These are phyloP conservation scores for Danaus chrysippus DNA, from an alignment of 2,888 invertebrate genomes.

Conservation along the genomic window DNA sequence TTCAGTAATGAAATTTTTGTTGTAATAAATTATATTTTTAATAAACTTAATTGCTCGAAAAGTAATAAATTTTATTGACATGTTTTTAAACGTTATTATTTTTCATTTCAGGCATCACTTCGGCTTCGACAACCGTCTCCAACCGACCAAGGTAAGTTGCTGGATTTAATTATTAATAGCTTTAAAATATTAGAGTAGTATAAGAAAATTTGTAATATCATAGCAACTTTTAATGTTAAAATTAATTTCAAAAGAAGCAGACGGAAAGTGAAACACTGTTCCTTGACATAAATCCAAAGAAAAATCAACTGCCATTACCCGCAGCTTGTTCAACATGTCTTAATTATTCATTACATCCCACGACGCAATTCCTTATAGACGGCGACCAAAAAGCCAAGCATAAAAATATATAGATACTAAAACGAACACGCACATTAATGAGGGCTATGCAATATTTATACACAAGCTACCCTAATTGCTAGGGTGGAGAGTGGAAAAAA, in stretches of 20 bases:
- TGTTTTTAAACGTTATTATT: slow-evolving; percentile 5
- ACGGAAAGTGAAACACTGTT: slow-evolving; percentile 2
- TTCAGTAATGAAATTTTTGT: slow-evolving; percentile 43
- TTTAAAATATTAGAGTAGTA: background rate
- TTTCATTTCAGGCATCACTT: slow-evolving; percentile 70
- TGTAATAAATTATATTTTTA: slow-evolving; percentile 52
- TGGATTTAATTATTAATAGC: slow-evolving; percentile 19
- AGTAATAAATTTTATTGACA: slow-evolving; percentile 24
- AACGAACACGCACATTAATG: slow-evolving; percentile 77
- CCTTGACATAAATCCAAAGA: slow-evolving; percentile 19
- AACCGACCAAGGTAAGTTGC: slow-evolving; percentile 63
- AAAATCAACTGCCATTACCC: slow-evolving; percentile 48
- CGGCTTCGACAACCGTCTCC: slow-evolving; percentile 69
- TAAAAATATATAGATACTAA: slow-evolving; percentile 71
- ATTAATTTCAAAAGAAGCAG: background rate
- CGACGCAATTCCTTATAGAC: slow-evolving; percentile 55
- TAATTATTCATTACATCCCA: slow-evolving; percentile 75
- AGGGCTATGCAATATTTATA: slow-evolving; percentile 78
- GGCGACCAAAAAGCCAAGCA: slow-evolving; percentile 59
- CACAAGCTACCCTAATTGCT: slow-evolving; percentile 78
- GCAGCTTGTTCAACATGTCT: slow-evolving; percentile 56
- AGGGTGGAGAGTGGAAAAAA: slow-evolving; percentile 80
- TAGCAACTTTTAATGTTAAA: background rate
- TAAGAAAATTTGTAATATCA: background rate
- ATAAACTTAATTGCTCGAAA: slow-evolving; percentile 38